A percentile compares a stretch with the other conserved stretches of the same genome.
phyloP scores from a whole-genome alignment of 2,888 invertebrate species.

The Eurytoma adleriae region DNA sequence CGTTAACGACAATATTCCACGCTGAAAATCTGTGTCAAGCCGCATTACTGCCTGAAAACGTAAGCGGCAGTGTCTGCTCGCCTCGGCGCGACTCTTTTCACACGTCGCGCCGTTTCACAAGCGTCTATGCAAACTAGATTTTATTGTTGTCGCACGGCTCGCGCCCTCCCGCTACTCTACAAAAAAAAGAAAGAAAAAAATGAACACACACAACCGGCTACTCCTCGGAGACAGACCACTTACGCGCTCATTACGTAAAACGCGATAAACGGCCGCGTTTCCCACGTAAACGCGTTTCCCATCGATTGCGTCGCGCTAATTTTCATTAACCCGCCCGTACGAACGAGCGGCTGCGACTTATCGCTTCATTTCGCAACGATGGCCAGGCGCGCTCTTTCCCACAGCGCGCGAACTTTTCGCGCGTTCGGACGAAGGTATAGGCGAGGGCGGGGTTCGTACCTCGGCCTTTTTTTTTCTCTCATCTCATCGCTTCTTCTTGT shows the following conservation, averaged over 20 bases:
- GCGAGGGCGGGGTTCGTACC: conserved; percentile 11
- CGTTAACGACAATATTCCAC: background rate
- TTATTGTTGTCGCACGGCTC: background rate
- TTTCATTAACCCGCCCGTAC: conserved; percentile 24
- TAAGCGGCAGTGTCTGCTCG: background rate
- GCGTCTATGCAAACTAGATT: background rate
- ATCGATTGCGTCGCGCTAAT: conserved; percentile 34
- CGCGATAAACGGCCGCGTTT: conserved; percentile 6
- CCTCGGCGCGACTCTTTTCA: too few relatives aligned
- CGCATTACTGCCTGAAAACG: conserved; percentile 3
- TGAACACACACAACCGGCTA: too few relatives aligned
- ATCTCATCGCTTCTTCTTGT: too few relatives aligned
- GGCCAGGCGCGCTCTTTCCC: background rate
- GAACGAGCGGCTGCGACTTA: conserved; percentile 24
- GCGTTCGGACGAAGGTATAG: background rate
- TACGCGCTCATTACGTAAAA: background rate
- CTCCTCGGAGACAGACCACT: background rate
- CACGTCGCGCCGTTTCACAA: background rate
- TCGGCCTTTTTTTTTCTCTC: background rate
- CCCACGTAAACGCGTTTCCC: conserved; percentile 42
- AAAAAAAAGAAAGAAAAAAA: background rate
- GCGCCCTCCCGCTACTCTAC: background rate
- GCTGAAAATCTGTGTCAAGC: too few relatives aligned
- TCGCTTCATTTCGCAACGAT: conserved; percentile 24
- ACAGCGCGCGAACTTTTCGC: background rate